Evolutionary conservation across 2,113 vertebrate genomes (phyloP), one percentile per base, ranked within the genome.

Genomic region (Psophia crepitans): DNA sequence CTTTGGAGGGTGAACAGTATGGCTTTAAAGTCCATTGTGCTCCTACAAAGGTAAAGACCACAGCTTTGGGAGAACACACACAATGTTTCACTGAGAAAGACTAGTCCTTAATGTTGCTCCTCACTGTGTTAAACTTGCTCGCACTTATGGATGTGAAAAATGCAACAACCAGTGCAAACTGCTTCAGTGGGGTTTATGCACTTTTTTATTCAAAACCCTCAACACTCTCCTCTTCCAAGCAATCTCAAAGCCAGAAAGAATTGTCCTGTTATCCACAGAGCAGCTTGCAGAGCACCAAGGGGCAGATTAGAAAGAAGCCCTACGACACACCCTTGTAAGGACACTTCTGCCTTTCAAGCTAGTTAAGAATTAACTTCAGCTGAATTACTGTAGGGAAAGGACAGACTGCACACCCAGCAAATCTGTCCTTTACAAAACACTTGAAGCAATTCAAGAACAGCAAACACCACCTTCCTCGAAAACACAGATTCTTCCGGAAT

Each of bases 401-500:
- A 70, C 56, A 77, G 90, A 7, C 46, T 66, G 57, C 65, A 74
- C 74, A 77, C 10, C 44, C 82, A 70, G 79, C 48, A 60, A n/a
- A 70, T 19, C 48, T 28, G 33, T 18, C 57, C 90, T 49, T 49
- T 17, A 32, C n/a, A 49, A 80, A 78, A 71, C 2, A 2, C 74
- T 56, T 33, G 17, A 80, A 69, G 73, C 28, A 33, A 46, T 77
- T 92, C 70, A 91, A 60, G 88, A 96, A 53, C 60, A 87, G 84
- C 57, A 81, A 89, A 75, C 65, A 65, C 32, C 37, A 79, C 48
- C 89, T 91, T 91, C 92, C 89, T 93, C 6, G 14, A 96, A 93
- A 94, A 76, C 64, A 92, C 14, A 20, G 32, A 71, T 73, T 63
- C 76, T 93, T 90, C 87, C 18, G 21, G 90, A 81, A 82, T 68